Percentiles rank a stretch among this genome's conserved stretches.
phyloP scores from a whole-genome alignment of 2,888 invertebrate genomes.

The Hololepta plana region DNA sequence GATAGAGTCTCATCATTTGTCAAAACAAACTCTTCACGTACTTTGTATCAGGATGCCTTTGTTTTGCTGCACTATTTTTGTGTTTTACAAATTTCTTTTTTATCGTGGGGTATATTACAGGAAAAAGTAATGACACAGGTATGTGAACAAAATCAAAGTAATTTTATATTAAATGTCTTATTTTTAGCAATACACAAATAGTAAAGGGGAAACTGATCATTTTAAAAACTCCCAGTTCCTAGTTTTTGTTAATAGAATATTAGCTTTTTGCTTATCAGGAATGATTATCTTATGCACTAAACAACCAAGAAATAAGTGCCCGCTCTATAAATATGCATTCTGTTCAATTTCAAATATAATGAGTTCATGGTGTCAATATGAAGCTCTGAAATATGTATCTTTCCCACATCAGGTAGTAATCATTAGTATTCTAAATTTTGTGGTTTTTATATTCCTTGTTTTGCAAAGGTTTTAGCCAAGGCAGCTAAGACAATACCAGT shows the following conservation, averaged over 20 bases:
- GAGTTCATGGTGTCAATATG: slow-evolving; percentile 99
- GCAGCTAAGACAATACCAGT: slow-evolving; percentile 97
- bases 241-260: slow-evolving; percentile 85
- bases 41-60: slow-evolving; percentile 38
- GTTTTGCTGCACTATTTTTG: slow-evolving; percentile 60
- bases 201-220: slow-evolving; percentile 39
- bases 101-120: slow-evolving; percentile 93
- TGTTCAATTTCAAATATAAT: slow-evolving; percentile 94
- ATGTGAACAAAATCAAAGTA: slow-evolving; percentile 1
- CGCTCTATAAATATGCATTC: slow-evolving; percentile 87
- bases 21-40: slow-evolving; percentile 28
- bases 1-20: too few species aligned
- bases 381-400: slow-evolving; percentile 93
- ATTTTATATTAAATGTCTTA: slow-evolving; percentile 1
- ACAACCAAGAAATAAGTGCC: slow-evolving; percentile 59
- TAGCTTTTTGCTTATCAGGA: slow-evolving; percentile 62
- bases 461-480: slow-evolving; percentile 84
- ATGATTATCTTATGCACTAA: slow-evolving; percentile 38
- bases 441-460: slow-evolving; percentile 3
- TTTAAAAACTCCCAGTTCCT: slow-evolving; percentile 94
- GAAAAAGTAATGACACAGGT: slow-evolving; percentile 96
- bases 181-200: slow-evolving; percentile 35
- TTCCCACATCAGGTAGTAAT: slow-evolving; percentile 84
- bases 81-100: slow-evolving; percentile 78
- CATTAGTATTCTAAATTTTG: slow-evolving; percentile 11